phyloP scores from a whole-genome alignment of 2,113 vertebrate genomes.

The Paedocypris sp. region DNA sequence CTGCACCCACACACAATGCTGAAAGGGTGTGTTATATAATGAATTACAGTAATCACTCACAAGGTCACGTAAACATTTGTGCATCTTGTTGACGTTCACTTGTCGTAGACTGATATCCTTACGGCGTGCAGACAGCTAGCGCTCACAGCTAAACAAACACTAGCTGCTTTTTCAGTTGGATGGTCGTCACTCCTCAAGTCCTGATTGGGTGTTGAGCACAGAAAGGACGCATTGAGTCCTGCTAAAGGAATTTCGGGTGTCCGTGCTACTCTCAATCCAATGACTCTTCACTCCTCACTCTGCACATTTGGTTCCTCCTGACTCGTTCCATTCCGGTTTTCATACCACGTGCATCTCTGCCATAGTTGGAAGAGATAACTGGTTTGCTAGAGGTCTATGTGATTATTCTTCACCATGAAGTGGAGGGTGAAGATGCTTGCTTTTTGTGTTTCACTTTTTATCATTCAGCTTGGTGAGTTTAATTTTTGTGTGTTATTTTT shows the following conservation, averaged over 20 bases:
- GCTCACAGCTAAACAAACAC: slow-evolving; percentile 62
- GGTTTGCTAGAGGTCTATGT: slow-evolving; percentile 21
- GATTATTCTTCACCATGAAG: slow-evolving; percentile 38
- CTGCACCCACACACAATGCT: too few relatives aligned
- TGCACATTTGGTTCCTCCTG: neutral
- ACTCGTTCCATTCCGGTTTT: neutral
- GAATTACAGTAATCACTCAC: too few relatives aligned
- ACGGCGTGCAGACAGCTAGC: neutral
- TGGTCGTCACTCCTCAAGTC: slow-evolving; percentile 34
- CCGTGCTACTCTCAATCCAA: slow-evolving; percentile 36
- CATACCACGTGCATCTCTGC: neutral
- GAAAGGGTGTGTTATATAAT: too few relatives aligned
- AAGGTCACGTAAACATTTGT: neutral
- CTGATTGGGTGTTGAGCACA: slow-evolving; percentile 48
- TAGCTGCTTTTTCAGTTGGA: slow-evolving; percentile 40
- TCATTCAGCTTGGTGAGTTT: slow-evolving; percentile 64
- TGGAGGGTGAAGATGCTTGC: slow-evolving; percentile 39
- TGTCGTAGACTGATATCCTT: neutral
- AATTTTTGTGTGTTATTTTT: too few relatives aligned
- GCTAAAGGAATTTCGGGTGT: slow-evolving; percentile 49
- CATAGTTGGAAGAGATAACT: neutral
- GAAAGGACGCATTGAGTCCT: slow-evolving; percentile 57
- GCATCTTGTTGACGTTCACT: neutral
- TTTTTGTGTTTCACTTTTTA: slow-evolving; percentile 45
- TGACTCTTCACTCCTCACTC: slow-evolving; percentile 41